phyloP scores from a whole-genome alignment of 2,797 vertebrate species.

The Myotis vivesi region DNA sequence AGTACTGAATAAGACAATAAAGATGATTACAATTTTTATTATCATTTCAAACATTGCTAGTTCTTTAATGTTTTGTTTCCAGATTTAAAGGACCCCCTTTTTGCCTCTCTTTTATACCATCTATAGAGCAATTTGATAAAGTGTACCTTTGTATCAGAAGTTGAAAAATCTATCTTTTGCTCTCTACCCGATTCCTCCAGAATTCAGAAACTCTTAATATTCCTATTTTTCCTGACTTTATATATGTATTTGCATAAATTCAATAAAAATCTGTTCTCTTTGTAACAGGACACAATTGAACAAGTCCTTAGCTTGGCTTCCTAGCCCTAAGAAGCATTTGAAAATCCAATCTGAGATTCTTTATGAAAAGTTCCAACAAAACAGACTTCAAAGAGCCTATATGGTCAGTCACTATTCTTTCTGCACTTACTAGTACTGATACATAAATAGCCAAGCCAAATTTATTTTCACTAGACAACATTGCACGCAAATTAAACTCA shows the following conservation, averaged over 20 bases:
- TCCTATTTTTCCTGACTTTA: not conserved
- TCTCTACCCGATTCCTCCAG: not conserved
- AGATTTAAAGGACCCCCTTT: not conserved
- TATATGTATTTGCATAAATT: not conserved
- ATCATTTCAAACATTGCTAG: not conserved
- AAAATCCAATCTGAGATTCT: not conserved
- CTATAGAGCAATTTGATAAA: not conserved
- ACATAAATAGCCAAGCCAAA: not conserved
- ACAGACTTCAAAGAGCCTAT: not conserved
- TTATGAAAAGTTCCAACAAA: not conserved
- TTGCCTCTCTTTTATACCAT: not conserved
- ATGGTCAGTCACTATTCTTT: not conserved
- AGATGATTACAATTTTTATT: not conserved
- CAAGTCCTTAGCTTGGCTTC: not conserved
- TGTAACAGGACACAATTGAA: not conserved
- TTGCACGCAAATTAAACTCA: not conserved
- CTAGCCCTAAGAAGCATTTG: not conserved
- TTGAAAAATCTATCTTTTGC: not conserved
- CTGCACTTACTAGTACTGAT: too few relatives aligned
- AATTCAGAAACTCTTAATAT: not conserved
- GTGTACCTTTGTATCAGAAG: not conserved
- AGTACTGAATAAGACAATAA: not conserved
- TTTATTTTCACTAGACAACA: not conserved
- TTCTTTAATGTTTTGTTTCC: not conserved
- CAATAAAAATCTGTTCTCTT: not conserved